phyloP scores from a whole-genome alignment of 2,888 invertebrate species.

The Brachyptera risi region DNA sequence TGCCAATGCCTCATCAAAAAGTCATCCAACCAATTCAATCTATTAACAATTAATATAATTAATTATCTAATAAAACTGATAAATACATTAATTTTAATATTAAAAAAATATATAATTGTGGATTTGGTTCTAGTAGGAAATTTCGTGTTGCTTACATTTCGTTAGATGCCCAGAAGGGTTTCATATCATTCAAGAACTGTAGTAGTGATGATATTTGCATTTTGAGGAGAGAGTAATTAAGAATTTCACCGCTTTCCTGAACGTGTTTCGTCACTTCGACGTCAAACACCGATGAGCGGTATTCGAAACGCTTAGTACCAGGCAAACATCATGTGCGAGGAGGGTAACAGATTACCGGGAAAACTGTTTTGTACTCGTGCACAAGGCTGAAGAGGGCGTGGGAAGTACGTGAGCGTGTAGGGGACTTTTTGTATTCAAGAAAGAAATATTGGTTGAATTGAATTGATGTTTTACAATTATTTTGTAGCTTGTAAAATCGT shows the following conservation, averaged over 20 bases:
- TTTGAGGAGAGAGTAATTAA: background rate
- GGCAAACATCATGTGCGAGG: background rate
- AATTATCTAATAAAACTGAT: background rate
- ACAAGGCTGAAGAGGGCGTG: too few species aligned
- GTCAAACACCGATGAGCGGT: conserved; percentile 10
- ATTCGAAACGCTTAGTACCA: conserved; percentile 6
- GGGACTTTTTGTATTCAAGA: too few species aligned
- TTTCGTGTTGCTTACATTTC: background rate
- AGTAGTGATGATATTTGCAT: background rate
- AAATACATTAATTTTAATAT: background rate
- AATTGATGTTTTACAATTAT: too few species aligned
- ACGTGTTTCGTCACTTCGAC: background rate
- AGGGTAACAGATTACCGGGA: too few species aligned
- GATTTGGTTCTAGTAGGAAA: background rate
- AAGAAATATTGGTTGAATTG: too few species aligned
- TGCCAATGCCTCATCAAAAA: background rate
- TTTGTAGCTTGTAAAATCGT: too few species aligned
- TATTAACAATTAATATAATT: background rate
- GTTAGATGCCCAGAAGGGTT: background rate
- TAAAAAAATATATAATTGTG: background rate
- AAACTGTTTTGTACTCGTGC: too few species aligned
- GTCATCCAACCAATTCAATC: background rate
- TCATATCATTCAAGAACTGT: background rate
- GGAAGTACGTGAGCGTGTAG: too few species aligned
- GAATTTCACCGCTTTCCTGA: background rate